Percentiles rank a stretch among this genome's conserved stretches.
phyloP scores from a whole-genome alignment of 2,888 invertebrate genomes.

The Pomacea canaliculata region DNA sequence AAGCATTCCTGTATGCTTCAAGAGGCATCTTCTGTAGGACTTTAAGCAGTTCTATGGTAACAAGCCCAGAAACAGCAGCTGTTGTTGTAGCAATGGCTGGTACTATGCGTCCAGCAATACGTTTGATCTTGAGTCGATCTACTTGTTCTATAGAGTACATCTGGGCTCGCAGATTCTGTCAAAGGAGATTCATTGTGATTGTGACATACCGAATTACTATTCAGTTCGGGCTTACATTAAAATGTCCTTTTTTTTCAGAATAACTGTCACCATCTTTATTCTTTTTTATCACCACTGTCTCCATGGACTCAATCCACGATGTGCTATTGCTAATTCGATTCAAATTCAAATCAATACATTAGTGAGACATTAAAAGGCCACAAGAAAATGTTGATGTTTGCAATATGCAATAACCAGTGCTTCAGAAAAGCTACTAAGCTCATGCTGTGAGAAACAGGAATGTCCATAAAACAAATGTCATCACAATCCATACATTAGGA shows the following conservation, averaged over 20 bases:
- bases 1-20: conserved; percentile 64
- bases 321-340: no score
- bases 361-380: no score
- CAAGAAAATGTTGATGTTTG: no score
- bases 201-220: no score
- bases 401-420: no score
- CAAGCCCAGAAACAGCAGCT: conserved; percentile 70
- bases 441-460: no score
- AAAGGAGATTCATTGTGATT: background rate
- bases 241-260: background rate
- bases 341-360: no score
- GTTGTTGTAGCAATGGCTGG: conserved; percentile 72
- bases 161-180: conserved; percentile 66
- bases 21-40: conserved; percentile 54
- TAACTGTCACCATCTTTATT: background rate
- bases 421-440: no score
- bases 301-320: no score
- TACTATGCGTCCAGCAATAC: conserved; percentile 70
- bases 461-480: no score
- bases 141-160: conserved; percentile 68
- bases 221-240: no score
- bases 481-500: no score
- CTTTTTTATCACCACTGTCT: background rate
- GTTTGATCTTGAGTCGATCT: conserved; percentile 66
- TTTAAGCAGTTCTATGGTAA: conserved; percentile 66